Base-by-base conservation (phyloP, 2,888 invertebrate genomes). In the Heteropelma amictum region DNA sequence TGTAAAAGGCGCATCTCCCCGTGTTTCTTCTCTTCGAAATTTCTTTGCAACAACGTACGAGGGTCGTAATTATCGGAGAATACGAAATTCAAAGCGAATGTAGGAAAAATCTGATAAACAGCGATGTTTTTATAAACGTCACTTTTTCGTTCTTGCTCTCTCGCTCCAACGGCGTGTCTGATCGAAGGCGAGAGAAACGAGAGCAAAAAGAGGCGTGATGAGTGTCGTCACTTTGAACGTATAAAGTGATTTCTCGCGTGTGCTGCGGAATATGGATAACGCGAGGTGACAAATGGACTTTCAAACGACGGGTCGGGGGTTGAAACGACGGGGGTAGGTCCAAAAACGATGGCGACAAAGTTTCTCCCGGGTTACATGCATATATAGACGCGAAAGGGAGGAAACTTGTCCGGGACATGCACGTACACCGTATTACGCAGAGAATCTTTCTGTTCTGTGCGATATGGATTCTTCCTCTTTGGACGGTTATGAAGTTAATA, bases 221-320 rank as follows among this genome's bases (percentile, higher is more conserved):
- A 7, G 51, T 58, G 38, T 8, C 60, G 60, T 58, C 64, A 61
- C 49, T 75, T 70, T 42, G 54, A 40, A 51, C 26, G 28, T 17
- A 58, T 53, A 51, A 51, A 19, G 17, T 3, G 73, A 69, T 10
- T 5, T 8, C 30, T 10, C 53, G 49, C 30, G 35, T 21, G 56
- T 45, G 49, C 58, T 26, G 19, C 2, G 63, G 56, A 60, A 28
- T 38, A 49, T 61, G 71, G 70, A 61, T 71, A 71, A 75, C 70
- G 49, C 26, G 67, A 61, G 67, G 63, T 75, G 75, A 75, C 75
- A 67, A 75, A 75, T 75, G 56, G 61, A 75, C 71, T 75, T 67
- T 67, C 67, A 63, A 61, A 63, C 61, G 63, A 67, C 33, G 28
- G 23, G 35, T 38, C n/a, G 40, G 58, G 40, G 40, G 53, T 47